These are phyloP conservation scores for Ciconia maguari DNA, from an alignment of 2,113 vertebrate species.

Conservation along the genomic window DNA sequence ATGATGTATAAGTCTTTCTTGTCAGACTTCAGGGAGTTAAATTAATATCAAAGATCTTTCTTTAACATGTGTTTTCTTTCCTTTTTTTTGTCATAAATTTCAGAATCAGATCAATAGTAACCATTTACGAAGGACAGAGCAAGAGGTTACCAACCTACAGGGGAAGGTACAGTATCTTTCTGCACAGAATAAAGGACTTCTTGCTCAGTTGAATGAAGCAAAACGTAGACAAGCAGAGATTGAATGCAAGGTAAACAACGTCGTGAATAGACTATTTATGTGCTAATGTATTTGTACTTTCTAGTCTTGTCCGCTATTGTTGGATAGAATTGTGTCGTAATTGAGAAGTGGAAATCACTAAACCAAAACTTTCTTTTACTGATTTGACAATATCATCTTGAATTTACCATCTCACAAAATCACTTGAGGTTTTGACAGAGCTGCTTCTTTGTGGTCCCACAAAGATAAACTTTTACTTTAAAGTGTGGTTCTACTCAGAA, in stretches of 20 bases:
- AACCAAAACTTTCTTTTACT: not conserved
- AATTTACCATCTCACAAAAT: not conserved
- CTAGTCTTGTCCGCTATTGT: not conserved
- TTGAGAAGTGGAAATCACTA: not conserved
- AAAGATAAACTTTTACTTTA: not conserved
- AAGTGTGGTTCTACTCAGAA: not conserved
- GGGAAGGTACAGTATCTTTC: slow-evolving; percentile 85
- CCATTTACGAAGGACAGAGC: slow-evolving; percentile 90
- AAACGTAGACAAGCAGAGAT: slow-evolving; percentile 93
- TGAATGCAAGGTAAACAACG: slow-evolving; percentile 90
- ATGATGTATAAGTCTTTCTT: not conserved
- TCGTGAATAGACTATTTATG: not conserved
- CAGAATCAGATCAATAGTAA: slow-evolving; percentile 96
- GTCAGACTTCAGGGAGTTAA: not conserved
- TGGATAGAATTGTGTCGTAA: not conserved
- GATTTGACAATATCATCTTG: not conserved
- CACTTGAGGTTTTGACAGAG: not conserved
- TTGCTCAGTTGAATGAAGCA: slow-evolving; percentile 85
- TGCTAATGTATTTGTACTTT: not conserved
- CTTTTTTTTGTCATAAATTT: not conserved
- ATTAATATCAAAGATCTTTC: not conserved
- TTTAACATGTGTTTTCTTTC: not conserved
- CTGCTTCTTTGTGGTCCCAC: not conserved
- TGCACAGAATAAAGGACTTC: slow-evolving; percentile 87
- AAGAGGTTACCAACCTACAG: slow-evolving; percentile 79